Conservation (phyloP, 2,888 invertebrate species). For the Oegoconia quadripuncta region DNA sequence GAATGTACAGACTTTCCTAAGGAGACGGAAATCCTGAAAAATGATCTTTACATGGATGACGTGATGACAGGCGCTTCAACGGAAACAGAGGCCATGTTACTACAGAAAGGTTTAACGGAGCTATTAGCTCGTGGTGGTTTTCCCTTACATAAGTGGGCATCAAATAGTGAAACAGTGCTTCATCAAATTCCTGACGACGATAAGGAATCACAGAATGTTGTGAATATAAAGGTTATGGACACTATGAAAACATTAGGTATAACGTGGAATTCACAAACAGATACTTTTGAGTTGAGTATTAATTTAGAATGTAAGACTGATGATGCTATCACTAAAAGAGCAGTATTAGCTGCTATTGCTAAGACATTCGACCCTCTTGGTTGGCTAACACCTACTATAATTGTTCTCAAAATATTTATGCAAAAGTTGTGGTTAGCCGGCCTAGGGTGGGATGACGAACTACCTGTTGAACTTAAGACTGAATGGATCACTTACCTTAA, state of each 20-base stretch:
- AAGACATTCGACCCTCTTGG: constrained; percentile 21
- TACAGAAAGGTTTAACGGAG: constrained; percentile 2
- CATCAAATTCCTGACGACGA: constrained; percentile 1
- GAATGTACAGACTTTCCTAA: no score
- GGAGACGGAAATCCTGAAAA: no score
- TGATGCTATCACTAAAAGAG: constrained; percentile 16
- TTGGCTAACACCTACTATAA: constrained; percentile 18
- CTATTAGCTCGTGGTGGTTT: constrained; percentile 2
- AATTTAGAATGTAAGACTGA: neutral
- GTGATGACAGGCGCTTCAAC: constrained; percentile 1
- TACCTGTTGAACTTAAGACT: neutral
- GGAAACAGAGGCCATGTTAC: neutral
- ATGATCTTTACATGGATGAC: constrained; percentile 6
- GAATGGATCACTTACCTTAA: no score
- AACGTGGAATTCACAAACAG: constrained; percentile 9
- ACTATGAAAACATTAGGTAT: constrained; percentile 15
- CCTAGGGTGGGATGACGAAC: constrained; percentile 1
- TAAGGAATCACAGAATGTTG: neutral
- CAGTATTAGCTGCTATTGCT: constrained; percentile 19
- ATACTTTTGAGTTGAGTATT: constrained; percentile 4
- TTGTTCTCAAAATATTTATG: constrained; percentile 4
- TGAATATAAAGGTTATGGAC: constrained; percentile 10
- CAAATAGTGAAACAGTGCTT: constrained; percentile 15
- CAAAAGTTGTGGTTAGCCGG: constrained; percentile 6
- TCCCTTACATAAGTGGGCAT: constrained; percentile 17